These are phyloP conservation scores for Noctua pronuba DNA, from an alignment of 2,888 invertebrate species.

Conservation along the genomic window DNA sequence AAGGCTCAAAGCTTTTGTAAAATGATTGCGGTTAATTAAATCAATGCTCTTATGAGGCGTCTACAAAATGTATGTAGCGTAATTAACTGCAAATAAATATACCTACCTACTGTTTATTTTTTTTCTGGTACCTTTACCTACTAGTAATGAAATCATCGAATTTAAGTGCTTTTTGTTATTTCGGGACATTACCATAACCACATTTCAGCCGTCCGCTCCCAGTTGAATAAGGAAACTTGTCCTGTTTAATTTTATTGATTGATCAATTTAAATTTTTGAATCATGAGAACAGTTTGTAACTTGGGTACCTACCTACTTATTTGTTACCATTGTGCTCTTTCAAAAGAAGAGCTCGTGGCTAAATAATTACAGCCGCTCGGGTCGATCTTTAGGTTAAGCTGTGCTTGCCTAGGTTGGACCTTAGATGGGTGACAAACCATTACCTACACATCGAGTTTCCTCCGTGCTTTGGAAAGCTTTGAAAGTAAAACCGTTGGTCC, in stretches of 20 bases:
- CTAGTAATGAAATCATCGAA: neutral
- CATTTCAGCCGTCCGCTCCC: constrained; percentile 1
- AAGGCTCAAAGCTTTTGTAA: neutral
- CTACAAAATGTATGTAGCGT: neutral
- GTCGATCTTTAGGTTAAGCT: neutral
- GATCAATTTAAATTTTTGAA: neutral
- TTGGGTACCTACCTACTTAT: neutral
- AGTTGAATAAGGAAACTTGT: constrained; percentile 12
- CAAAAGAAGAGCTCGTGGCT: neutral
- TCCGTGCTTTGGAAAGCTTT: neutral
- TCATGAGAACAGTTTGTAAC: neutral
- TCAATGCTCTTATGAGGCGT: neutral
- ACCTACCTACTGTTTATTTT: neutral
- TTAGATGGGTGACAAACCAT: neutral
- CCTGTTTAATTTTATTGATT: constrained; percentile 1
- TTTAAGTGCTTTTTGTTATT: constrained; percentile 3
- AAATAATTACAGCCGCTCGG: neutral
- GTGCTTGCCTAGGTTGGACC: neutral
- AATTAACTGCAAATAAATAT: neutral
- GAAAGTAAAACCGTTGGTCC: neutral
- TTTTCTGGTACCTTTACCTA: neutral
- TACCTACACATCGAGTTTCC: neutral
- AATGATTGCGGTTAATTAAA: constrained; percentile 8
- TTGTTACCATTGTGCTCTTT: neutral
- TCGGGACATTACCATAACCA: neutral